These are phyloP conservation scores for Styela plicata DNA, from an alignment of 23 tunicate genomes.

Conservation along the genomic window DNA sequence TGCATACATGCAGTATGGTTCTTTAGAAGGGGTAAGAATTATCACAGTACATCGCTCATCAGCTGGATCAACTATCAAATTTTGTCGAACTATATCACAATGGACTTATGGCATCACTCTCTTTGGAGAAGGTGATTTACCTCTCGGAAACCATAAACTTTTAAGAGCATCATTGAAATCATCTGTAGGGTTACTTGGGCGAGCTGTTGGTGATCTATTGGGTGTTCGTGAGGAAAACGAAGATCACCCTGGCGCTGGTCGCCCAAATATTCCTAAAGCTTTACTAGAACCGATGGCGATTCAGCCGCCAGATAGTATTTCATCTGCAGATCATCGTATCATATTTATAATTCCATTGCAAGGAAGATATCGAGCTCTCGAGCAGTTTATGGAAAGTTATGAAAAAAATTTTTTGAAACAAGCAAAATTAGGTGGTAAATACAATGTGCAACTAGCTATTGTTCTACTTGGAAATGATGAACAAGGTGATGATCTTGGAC, in stretches of 20 bases:
- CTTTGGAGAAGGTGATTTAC: constrained; percentile 23
- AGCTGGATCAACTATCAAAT: constrained; percentile 16
- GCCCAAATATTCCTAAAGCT: background rate
- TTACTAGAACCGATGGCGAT: background rate
- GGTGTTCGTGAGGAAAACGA: background rate
- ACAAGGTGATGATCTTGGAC: constrained; percentile 45
- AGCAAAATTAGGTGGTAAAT: background rate
- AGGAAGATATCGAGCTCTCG: constrained; percentile 73
- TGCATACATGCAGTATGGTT: constrained; percentile 43
- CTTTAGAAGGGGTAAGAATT: constrained; percentile 33
- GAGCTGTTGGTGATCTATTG: constrained; percentile 4
- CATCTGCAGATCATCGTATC: constrained; percentile 2
- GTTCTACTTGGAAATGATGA: constrained; percentile 50
- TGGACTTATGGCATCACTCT: constrained; percentile 45
- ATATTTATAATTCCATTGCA: constrained; percentile 73
- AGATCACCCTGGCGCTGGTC: background rate
- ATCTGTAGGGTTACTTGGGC: background rate
- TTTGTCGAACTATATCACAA: constrained; percentile 51
- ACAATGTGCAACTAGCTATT: constrained; percentile 60
- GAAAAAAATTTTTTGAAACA: constrained; percentile 23
- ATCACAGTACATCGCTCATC: constrained; percentile 32
- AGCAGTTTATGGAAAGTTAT: constrained; percentile 67
- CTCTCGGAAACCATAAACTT: background rate
- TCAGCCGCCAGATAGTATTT: background rate
- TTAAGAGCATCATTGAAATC: background rate